Evolutionary conservation across 2,797 vertebrate species (phyloP), one percentile per base, ranked within the genome.

Genomic region (Neomorphus geoffroyi): DNA sequence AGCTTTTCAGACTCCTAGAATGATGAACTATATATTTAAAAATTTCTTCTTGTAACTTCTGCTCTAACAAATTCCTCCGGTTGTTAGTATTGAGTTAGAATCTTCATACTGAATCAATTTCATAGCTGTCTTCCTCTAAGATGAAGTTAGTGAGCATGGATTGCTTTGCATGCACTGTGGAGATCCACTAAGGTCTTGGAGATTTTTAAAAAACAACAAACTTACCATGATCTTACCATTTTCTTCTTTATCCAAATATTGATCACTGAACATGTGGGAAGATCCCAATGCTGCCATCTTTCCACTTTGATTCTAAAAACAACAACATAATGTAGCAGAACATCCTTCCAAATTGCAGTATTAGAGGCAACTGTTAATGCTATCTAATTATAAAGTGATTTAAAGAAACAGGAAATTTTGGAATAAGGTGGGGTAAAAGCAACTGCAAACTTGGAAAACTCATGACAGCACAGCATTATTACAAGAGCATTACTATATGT

Each of bases 191-290:
- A 2, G 10, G 50, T 51, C 7, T 24, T 51, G 50, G 50, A 26
- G 7, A 30, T 32, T 53, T 53, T 53, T 17, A 28, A 53, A 48
- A 41, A 24, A 30, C 5, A 60, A 41, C 6, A n/a, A 19, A 88
- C 86, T 98, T 98, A 99, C 99, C 98, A 99, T 97, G 93, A 99
- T 99, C 98, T 99, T 99, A 96, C 97, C 97, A 79, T 99, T 99
- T 97, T 99, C 99, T 97, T 99, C 99, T 97, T 99, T 99, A 97
- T 99, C 99, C 91, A 99, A 97, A 97, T 99, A 99, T 18, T 99
- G 99, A 95, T 99, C 99, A 93, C 97, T 98, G 97, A 99, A 99
- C 99, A 99, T 99, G 97, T 99, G 99, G 87, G 98, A 99, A 50
- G 99, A 99, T 67, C 99, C 99, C 95, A 99, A 86, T 3, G 99